Base-by-base conservation (phyloP, 2,888 invertebrate genomes). In the Monoplex corrugatus region DNA sequence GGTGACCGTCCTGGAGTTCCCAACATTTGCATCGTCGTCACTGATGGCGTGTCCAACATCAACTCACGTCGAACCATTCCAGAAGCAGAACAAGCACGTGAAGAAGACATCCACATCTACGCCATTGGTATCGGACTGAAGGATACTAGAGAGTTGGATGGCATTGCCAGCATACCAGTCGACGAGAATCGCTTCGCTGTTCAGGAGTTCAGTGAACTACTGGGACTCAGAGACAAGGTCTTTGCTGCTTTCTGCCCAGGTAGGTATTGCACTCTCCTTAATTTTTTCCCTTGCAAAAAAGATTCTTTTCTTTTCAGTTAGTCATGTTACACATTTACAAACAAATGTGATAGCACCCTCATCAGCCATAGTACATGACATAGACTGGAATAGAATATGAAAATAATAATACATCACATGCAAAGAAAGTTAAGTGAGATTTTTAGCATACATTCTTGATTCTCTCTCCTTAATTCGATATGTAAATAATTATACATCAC, bases 21-120 rank as follows among this genome's bases (percentile, higher is more conserved):
- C 68, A 94, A 94, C 89, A 90, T 94, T 75, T 91, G 90, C 45
- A 91, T 94, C 50, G 89, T 94, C 2, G 82, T 94, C 45, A 92
- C 94, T 45, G 94, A 94, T 87, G 94, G 94, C 80, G 91, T 94
- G 32, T 94, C 94, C 57, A 94, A 93, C 90, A 92, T 94, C 85
- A 92, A 94, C 87, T 86, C 91, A 8, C 91, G 93, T 44, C 89
- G 90, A 83, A 95, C 94, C 5, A 88, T 93, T 38, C 93, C 93
- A 1, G 93, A 94, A 88, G 94, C 95, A 16, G 91, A 93, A 57
- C 40, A 89, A 40, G 92, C 94, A 38, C 90, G 93, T 32, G 89
- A 86, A 32, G 91, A 89, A 35, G 92, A 92, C n/a, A 93, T 94
- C 35, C 91, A 91, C 85, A 91, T 94, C 87, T 94, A 92, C 90